Percentiles rank a stretch among this genome's conserved stretches.
These are phyloP conservation scores for Yponomeuta sedellus DNA, from an alignment of 2,888 invertebrate species.

Conservation along the genomic window DNA sequence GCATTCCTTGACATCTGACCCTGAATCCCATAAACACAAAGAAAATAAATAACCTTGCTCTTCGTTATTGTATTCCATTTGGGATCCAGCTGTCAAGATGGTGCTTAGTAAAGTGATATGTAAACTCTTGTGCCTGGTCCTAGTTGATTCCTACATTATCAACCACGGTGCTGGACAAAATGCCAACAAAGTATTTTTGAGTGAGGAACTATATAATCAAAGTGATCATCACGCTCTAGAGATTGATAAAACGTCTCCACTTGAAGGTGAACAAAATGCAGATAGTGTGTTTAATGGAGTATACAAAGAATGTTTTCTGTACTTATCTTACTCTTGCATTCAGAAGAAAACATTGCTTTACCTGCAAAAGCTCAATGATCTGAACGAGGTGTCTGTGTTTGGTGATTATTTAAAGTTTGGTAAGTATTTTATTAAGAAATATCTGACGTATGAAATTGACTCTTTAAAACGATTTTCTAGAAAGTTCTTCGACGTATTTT, in stretches of 20 bases:
- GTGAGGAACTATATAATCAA: background rate
- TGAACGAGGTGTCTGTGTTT: constrained; percentile 72
- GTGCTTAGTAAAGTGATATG: constrained; percentile 35
- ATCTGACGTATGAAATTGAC: background rate
- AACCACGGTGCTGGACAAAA: background rate
- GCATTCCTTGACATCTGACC: constrained; percentile 47
- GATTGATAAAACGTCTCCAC: constrained; percentile 2
- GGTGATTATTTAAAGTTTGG: constrained; percentile 76
- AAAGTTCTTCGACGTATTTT: background rate
- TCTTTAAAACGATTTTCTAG: background rate
- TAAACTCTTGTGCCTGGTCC: constrained; percentile 25
- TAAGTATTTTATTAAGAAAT: constrained; percentile 31
- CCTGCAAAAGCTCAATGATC: constrained; percentile 68
- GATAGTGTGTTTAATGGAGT: constrained; percentile 67
- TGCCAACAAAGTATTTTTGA: background rate
- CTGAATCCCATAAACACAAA: constrained; percentile 50
- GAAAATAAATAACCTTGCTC: constrained; percentile 59
- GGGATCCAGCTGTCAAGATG: constrained; percentile 34
- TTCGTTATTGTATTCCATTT: constrained; percentile 45
- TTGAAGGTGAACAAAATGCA: constrained; percentile 26
- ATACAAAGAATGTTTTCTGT: constrained; percentile 72
- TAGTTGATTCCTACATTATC: constrained; percentile 30
- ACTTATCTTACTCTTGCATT: constrained; percentile 74
- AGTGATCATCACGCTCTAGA: constrained; percentile 7
- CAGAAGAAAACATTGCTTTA: constrained; percentile 76